These are phyloP conservation scores for Drosophila erecta DNA, from an alignment of 1,140 invertebrate genomes.

Conservation along the genomic window DNA sequence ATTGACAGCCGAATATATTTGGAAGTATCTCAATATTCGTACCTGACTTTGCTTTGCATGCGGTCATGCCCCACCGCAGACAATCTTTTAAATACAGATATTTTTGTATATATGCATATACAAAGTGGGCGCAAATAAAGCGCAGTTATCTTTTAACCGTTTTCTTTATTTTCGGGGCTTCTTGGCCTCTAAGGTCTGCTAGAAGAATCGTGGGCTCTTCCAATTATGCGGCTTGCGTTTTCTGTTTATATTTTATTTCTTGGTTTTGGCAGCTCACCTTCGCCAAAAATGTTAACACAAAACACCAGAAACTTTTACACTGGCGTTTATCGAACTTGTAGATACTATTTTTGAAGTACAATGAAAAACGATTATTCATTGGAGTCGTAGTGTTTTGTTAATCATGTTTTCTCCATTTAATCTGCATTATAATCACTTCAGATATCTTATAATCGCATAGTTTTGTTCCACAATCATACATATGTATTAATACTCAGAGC, in stretches of 20 bases:
- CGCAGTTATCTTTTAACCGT: constrained; percentile 69
- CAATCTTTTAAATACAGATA: constrained; percentile 18
- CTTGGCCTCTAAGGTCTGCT: constrained; percentile 50
- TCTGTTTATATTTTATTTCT: constrained; percentile 38
- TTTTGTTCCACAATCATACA: too few relatives aligned
- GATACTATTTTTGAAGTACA: constrained; percentile 6
- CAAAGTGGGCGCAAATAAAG: constrained; percentile 53
- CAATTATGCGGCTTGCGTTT: constrained; percentile 42
- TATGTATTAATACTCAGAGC: too few relatives aligned
- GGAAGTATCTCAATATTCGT: constrained; percentile 34
- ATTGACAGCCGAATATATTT: constrained; percentile 36
- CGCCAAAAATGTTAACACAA: constrained; percentile 51
- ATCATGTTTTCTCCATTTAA: too few relatives aligned
- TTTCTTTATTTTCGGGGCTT: constrained; percentile 40
- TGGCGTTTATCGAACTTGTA: not conserved
- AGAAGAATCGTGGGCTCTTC: constrained; percentile 64
- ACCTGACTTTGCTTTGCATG: constrained; percentile 62
- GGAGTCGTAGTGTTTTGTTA: too few relatives aligned
- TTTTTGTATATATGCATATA: constrained; percentile 1
- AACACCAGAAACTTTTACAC: constrained; percentile 15
- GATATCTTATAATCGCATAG: too few relatives aligned
- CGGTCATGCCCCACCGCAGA: constrained; percentile 59
- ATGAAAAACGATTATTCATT: too few relatives aligned
- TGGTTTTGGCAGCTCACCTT: constrained; percentile 64
- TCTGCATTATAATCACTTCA: too few relatives aligned